phyloP scores from a whole-genome alignment of 2,113 vertebrate genomes.

The Charina bottae region DNA sequence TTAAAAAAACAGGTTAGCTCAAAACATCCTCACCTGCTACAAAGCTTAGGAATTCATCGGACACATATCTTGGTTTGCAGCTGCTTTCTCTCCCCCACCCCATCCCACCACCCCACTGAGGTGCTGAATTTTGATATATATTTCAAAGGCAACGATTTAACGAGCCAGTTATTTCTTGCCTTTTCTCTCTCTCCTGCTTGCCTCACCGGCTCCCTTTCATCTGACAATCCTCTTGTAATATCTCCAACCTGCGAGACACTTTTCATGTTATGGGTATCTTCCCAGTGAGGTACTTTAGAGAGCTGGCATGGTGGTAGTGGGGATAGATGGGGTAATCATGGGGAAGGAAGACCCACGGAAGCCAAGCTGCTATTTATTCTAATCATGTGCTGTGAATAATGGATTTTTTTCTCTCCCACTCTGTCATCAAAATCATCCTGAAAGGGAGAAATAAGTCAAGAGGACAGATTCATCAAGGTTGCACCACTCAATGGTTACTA shows the following conservation, averaged over 20 bases:
- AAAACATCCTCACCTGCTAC: background rate
- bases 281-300: background rate
- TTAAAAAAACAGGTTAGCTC: background rate
- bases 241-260: background rate
- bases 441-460: background rate
- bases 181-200: background rate
- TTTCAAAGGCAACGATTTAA: slow-evolving; percentile 18
- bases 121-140: slow-evolving; percentile 1
- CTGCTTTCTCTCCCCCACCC: background rate
- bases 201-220: background rate
- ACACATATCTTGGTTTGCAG: background rate
- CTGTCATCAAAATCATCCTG: background rate
- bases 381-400: background rate
- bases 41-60: background rate
- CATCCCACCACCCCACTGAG: too few species aligned
- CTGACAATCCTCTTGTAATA: slow-evolving; percentile 2
- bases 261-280: background rate
- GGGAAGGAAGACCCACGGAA: background rate
- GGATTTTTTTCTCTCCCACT: background rate
- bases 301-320: background rate
- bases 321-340: background rate
- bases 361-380: background rate
- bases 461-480: background rate
- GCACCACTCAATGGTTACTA: background rate
- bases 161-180: background rate